Evolutionary conservation across 2,888 invertebrate genomes (phyloP).

Genomic region (Drosophila limbata): DNA sequence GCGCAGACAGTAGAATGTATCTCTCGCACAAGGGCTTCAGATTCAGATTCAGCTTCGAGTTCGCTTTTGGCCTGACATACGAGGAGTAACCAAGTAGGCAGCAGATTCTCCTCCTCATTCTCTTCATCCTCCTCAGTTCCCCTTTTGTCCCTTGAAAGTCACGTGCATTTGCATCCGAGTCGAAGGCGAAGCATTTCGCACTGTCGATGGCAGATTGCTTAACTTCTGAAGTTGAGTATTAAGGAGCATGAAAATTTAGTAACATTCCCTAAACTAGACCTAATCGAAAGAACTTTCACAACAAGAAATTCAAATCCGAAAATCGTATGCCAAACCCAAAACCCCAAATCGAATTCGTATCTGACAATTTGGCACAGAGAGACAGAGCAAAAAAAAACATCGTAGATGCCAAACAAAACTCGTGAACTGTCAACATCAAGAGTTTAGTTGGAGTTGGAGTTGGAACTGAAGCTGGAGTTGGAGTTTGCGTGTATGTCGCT

Average conservation of each 20-base stretch:
- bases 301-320: slow-evolving; percentile 34
- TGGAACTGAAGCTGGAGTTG: slow-evolving; percentile 23
- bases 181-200: slow-evolving; percentile 66
- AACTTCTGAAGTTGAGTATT: slow-evolving; percentile 29
- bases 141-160: slow-evolving; percentile 13
- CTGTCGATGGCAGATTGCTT: slow-evolving; percentile 54
- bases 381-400: slow-evolving; percentile 49
- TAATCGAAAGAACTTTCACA: neutral
- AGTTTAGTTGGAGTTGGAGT: slow-evolving; percentile 15
- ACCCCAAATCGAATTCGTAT: slow-evolving; percentile 19
- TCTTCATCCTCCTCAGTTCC: neutral
- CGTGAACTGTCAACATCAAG: slow-evolving; percentile 74
- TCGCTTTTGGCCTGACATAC: slow-evolving; percentile 62
- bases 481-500: slow-evolving; percentile 74
- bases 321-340: slow-evolving; percentile 9
- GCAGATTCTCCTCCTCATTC: slow-evolving; percentile 13
- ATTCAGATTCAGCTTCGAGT: slow-evolving; percentile 20
- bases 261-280: slow-evolving; percentile 10
- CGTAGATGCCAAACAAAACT: slow-evolving; percentile 67
- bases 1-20: slow-evolving; percentile 78
- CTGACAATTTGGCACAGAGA: slow-evolving; percentile 33
- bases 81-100: slow-evolving; percentile 68
- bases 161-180: slow-evolving; percentile 45
- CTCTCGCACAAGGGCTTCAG: slow-evolving; percentile 49
- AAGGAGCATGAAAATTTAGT: slow-evolving; percentile 30